Conservation (phyloP, 2,888 invertebrate species). For the Eupsilia transversa region DNA sequence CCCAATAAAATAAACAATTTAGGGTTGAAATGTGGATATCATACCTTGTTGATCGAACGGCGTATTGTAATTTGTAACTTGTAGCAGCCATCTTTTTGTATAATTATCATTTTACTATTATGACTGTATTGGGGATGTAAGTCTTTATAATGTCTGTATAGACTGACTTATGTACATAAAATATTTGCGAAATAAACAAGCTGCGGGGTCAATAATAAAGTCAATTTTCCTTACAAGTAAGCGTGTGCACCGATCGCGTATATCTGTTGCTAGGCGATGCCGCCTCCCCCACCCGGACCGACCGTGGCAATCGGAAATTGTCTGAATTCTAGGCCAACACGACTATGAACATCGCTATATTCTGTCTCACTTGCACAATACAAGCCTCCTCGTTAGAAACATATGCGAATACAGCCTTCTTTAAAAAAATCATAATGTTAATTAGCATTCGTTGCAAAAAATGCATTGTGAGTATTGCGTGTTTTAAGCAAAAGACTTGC, state of each 20-base stretch:
- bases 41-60: background rate
- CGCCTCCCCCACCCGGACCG: constrained; percentile 63
- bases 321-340: constrained; percentile 86
- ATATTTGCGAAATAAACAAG: constrained; percentile 27
- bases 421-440: constrained; percentile 23
- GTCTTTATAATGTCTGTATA: constrained; percentile 5
- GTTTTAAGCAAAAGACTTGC: constrained; percentile 18
- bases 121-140: background rate
- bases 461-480: constrained; percentile 20
- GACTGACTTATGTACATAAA: constrained; percentile 5
- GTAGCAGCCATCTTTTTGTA: background rate
- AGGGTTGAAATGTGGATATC: no score
- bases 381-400: constrained; percentile 56
- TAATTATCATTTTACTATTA: background rate
- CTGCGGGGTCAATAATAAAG: constrained; percentile 36
- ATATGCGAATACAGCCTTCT: constrained; percentile 51
- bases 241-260: constrained; percentile 53
- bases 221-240: constrained; percentile 51
- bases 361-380: constrained; percentile 78
- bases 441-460: constrained; percentile 30
- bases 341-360: constrained; percentile 73
- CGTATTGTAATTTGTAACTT: background rate
- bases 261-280: constrained; percentile 70
- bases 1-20: no score
- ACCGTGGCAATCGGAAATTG: constrained; percentile 86